Percentiles rank a stretch among this genome's conserved stretches.
These are phyloP conservation scores for Aspidiotus rigidus DNA, from an alignment of 2,888 invertebrate genomes.

Conservation along the genomic window DNA sequence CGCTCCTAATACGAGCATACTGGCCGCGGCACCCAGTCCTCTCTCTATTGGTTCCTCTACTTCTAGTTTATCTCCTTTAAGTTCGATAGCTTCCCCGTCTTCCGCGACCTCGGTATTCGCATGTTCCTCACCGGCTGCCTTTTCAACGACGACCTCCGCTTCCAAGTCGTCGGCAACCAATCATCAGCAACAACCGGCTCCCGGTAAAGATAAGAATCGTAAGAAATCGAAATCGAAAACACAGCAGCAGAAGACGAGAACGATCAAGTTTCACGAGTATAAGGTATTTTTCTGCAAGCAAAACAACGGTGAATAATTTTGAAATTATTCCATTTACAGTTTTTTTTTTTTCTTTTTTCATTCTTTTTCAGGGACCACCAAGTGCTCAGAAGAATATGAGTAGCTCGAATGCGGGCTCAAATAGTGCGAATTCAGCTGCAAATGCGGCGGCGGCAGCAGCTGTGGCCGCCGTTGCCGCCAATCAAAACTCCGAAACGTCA, in stretches of 20 bases:
- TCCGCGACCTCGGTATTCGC: slow-evolving; percentile 38
- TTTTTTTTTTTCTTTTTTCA: slow-evolving; percentile 34
- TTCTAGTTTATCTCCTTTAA: slow-evolving; percentile 46
- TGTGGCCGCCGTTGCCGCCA: no score
- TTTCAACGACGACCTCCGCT: slow-evolving; percentile 41
- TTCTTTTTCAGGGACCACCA: slow-evolving; percentile 62
- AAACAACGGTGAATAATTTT: not conserved
- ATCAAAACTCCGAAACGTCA: slow-evolving; percentile 58
- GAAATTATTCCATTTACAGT: not conserved
- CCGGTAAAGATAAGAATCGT: slow-evolving; percentile 67
- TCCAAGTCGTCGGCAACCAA: slow-evolving; percentile 40
- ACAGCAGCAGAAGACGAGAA: slow-evolving; percentile 67
- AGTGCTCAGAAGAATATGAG: slow-evolving; percentile 67
- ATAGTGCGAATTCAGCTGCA: slow-evolving; percentile 38
- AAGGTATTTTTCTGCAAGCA: slow-evolving; percentile 45
- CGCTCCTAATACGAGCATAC: slow-evolving; percentile 40
- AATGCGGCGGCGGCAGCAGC: slow-evolving; percentile 41
- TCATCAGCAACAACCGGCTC: slow-evolving; percentile 43
- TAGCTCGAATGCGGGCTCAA: slow-evolving; percentile 45
- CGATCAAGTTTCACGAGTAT: slow-evolving; percentile 95
- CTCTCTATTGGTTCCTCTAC: slow-evolving; percentile 53
- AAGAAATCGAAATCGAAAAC: slow-evolving; percentile 71
- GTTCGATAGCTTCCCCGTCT: slow-evolving; percentile 45
- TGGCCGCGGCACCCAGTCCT: slow-evolving; percentile 44
- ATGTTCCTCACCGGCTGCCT: slow-evolving; percentile 35